Conservation (phyloP, 2,888 invertebrate genomes). For the Lampropteryx suffumata region DNA sequence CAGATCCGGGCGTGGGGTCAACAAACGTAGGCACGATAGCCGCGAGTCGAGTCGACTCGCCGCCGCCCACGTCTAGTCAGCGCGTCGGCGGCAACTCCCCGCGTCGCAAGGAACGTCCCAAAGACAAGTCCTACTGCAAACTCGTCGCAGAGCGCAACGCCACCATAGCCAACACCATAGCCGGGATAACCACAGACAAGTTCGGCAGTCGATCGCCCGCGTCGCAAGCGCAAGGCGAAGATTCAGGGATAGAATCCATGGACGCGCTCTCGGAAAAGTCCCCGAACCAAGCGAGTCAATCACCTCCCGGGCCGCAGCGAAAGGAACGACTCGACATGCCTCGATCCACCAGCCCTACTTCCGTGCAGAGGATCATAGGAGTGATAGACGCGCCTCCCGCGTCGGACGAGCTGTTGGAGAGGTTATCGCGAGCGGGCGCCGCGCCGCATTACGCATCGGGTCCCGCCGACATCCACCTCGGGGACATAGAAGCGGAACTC, state of each 20-base stretch:
- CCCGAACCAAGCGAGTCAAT: slow-evolving; percentile 91
- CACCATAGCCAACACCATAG: slow-evolving; percentile 33
- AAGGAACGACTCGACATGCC: slow-evolving; percentile 74
- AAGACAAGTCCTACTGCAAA: slow-evolving; percentile 83
- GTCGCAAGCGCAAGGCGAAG: slow-evolving; percentile 88
- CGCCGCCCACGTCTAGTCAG: slow-evolving; percentile 54
- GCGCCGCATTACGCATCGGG: slow-evolving; percentile 60
- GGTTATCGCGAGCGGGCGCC: slow-evolving; percentile 53
- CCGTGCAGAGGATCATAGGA: slow-evolving; percentile 76
- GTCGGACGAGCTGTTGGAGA: slow-evolving; percentile 59
- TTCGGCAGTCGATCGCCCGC: slow-evolving; percentile 73
- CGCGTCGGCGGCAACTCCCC: slow-evolving; percentile 53
- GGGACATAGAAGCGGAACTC: slow-evolving; percentile 87
- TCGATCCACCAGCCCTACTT: slow-evolving; percentile 67
- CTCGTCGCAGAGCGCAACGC: slow-evolving; percentile 72
- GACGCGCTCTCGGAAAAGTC: slow-evolving; percentile 96
- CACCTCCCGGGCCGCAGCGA: slow-evolving; percentile 80
- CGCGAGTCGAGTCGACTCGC: slow-evolving; percentile 55
- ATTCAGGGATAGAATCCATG: slow-evolving; percentile 96
- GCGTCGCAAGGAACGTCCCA: slow-evolving; percentile 66
- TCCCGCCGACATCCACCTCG: slow-evolving; percentile 78
- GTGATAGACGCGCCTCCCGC: slow-evolving; percentile 60
- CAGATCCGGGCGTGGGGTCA: slow-evolving; percentile 83
- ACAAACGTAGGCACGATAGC: slow-evolving; percentile 86
- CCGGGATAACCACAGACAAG: slow-evolving; percentile 55